A percentile compares a stretch with the other conserved stretches of the same genome.
Conservation (phyloP, 2,113 vertebrate species). For the Mungos mungo region DNA sequence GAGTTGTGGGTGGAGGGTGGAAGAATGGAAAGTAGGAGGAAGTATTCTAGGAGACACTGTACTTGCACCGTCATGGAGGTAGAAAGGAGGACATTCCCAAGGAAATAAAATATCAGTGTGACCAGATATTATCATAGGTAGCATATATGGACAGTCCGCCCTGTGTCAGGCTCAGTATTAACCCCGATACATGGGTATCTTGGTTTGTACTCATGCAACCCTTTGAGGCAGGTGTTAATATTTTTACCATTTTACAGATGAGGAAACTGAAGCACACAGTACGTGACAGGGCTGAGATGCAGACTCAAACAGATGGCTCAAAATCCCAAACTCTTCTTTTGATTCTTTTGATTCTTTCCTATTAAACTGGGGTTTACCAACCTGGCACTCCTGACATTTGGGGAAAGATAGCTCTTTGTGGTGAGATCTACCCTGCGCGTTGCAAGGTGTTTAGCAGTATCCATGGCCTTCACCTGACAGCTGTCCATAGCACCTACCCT, state of each 20-base stretch:
- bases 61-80: background rate
- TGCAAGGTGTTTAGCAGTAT: background rate
- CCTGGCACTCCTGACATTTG: background rate
- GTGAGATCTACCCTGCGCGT: accelerated
- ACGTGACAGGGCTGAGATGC: background rate
- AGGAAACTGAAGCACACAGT: background rate
- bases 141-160: background rate
- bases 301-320: background rate
- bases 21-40: background rate
- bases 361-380: background rate
- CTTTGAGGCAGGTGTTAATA: background rate
- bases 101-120: background rate
- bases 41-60: background rate
- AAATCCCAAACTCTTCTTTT: background rate
- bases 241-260: background rate
- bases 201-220: background rate
- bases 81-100: background rate
- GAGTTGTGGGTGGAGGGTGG: accelerated
- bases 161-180: background rate
- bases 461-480: background rate
- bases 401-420: background rate
- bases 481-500: background rate
- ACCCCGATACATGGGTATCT: background rate
- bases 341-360: background rate
- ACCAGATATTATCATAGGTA: background rate